Evolutionary conservation across 2,888 invertebrate species (phyloP), one percentile per base, ranked within the genome.

Genomic region (Dendrolimus houi): DNA sequence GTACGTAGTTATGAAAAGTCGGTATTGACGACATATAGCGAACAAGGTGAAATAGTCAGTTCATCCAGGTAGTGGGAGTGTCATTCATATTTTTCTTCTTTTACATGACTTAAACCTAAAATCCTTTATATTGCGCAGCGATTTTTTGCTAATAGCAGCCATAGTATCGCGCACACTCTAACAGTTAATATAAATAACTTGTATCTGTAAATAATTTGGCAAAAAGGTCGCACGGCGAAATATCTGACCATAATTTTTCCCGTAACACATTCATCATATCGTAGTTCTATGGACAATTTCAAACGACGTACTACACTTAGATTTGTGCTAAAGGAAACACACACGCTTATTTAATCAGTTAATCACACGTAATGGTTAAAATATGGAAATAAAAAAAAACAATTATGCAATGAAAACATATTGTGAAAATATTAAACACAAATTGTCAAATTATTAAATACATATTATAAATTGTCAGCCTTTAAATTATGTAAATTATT

Each of bases 241-340:
- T 12, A 12, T 47, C 47, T 9, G 47, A 47, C 47, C 47, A 47
- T 47, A 7, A 10, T 0, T 47, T 47, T 10, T 29, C 29, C 29
- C 0, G 6, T 29, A 6, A 29, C 29, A 29, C 29, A 29, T 29
- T 29, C 29, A 29, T 29, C 29, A 29, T 29, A 29, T 29, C 29
- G 3, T 29, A 29, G 29, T 29, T 29, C 6, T 29, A 29, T 29
- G 29, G 29, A 29, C 29, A 29, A 29, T 29, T 29, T 29, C 47
- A 10, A 12, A 47, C 47, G 47, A 47, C 47, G 47, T 47, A 53
- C 56, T 56, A 56, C 52, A 52, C 8, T 59, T 60, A 62, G 9
- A 47, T 10, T 47, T 47, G 47, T 47, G 47, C 63, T 63, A 62
- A 61, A 59, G 47, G 56, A 56, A 62, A 60, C 55, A 57, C 60